Evolutionary conservation across 2,797 vertebrate species (phyloP).

Genomic region (Loris lydekkerianus): DNA sequence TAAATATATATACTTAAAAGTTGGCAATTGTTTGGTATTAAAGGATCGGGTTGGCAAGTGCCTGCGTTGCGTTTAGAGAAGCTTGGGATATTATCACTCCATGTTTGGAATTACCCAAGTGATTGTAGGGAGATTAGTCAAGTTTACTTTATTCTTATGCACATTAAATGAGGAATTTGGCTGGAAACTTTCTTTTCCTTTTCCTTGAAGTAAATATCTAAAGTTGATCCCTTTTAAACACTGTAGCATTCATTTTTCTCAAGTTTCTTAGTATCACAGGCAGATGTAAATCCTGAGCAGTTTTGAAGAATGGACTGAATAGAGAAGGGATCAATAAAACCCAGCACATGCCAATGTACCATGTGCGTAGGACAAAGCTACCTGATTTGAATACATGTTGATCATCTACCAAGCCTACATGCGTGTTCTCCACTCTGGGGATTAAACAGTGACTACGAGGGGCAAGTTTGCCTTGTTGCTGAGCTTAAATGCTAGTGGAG

Average conservation of each 20-base stretch:
- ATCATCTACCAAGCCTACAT: neutral
- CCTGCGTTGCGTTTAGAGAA: conserved; percentile 43
- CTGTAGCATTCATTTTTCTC: conserved; percentile 35
- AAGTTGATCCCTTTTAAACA: conserved; percentile 63
- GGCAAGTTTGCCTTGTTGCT: neutral
- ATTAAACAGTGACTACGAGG: conserved; percentile 10
- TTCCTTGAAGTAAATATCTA: conserved; percentile 62
- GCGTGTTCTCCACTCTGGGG: neutral
- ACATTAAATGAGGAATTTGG: conserved; percentile 69
- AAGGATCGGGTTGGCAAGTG: conserved; percentile 52
- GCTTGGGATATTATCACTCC: conserved; percentile 31
- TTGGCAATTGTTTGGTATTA: conserved; percentile 24
- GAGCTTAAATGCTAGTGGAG: conserved; percentile 48
- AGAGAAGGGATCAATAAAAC: conserved; percentile 48
- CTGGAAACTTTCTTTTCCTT: conserved; percentile 45
- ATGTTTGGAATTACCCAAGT: conserved; percentile 6
- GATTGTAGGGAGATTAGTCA: conserved; percentile 59
- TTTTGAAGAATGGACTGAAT: conserved; percentile 39
- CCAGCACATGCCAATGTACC: neutral
- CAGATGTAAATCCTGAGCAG: conserved; percentile 52
- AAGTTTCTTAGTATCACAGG: conserved; percentile 34
- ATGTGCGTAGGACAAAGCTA: neutral
- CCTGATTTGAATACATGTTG: neutral
- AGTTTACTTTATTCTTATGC: conserved; percentile 47
- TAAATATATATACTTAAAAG: conserved; percentile 29